Base-by-base conservation (phyloP, 2,888 invertebrate species). In the Tortrix viridana region DNA sequence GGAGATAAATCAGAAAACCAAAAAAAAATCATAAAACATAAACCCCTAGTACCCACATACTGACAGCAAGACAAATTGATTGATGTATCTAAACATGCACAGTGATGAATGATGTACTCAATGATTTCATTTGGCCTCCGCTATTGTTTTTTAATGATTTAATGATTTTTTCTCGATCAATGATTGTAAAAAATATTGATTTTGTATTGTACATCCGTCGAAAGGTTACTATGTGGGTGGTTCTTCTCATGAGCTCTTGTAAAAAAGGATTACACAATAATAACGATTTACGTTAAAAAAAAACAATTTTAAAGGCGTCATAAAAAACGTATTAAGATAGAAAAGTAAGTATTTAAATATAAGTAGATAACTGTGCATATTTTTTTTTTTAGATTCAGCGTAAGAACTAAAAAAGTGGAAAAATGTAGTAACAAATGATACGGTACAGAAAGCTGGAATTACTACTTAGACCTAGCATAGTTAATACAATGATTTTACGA, bases 41-140 rank as follows among this genome's bases (percentile, higher is more conserved):
- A n/a, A 12, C 32, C 32, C 32, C 7, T 22, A 44, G 50, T 59
- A 57, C 49, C 73, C 74, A 72, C 71, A 67, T 60, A 69, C 69
- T 69, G 67, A 77, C 74, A 71, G 65, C 73, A 72, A 69, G 78
- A 81, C 80, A 77, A 79, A 82, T 82, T 86, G 89, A 89, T 89
- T 85, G 88, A 88, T 87, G 83, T 85, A 86, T 87, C 81, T 86
- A 84, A 84, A 80, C 63, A 65, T 67, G 67, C 66, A 63, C 66
- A 64, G 71, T 84, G 86, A 86, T 88, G 68, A 72, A 86, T 88
- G 81, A 76, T 74, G 56, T 61, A 64, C 54, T 70, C 22, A 80
- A 79, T 89, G 88, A 89, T 88, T 86, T 89, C 89, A 89, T 86
- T 87, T 81, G 86, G 80, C 88, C 87, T 87, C 75, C 67, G 54